Evolutionary conservation across 2,888 invertebrate species (phyloP).

Genomic region (Limnephilus marmoratus): DNA sequence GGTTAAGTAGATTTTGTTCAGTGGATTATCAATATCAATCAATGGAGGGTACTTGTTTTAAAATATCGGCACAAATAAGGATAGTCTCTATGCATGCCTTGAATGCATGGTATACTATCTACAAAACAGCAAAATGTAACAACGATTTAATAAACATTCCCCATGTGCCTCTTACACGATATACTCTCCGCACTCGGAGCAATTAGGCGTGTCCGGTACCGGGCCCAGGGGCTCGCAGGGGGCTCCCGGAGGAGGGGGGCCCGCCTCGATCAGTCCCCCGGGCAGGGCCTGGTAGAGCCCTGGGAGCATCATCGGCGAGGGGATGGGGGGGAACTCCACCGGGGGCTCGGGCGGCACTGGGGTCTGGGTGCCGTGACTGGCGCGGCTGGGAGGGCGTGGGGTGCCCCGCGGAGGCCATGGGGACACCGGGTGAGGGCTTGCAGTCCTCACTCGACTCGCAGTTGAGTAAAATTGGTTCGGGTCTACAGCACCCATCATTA

Average conservation of each 20-base stretch:
- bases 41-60: not conserved
- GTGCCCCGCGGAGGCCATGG: constrained; percentile 67
- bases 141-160: constrained; percentile 36
- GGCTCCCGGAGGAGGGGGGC: constrained; percentile 70
- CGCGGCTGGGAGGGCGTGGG: constrained; percentile 64
- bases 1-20: not conserved
- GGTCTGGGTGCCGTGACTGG: constrained; percentile 67
- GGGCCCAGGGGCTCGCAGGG: constrained; percentile 72
- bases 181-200: constrained; percentile 91
- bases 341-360: constrained; percentile 68
- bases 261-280: constrained; percentile 76
- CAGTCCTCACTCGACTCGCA: constrained; percentile 86
- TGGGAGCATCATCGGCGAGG: constrained; percentile 77
- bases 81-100: constrained; percentile 12
- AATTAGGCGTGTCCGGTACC: constrained; percentile 81
- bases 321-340: constrained; percentile 69
- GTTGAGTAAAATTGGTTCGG: constrained; percentile 84
- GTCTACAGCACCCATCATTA: constrained; percentile 70
- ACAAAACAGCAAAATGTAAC: constrained; percentile 20
- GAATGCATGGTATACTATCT: constrained; percentile 8
- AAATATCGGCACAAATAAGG: constrained; percentile 9
- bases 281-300: constrained; percentile 76
- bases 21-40: not conserved
- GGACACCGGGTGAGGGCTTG: constrained; percentile 73
- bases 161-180: constrained; percentile 86